Evolutionary conservation across 2,113 vertebrate species (phyloP), one percentile per base, ranked within the genome.

Genomic region (Ovibos moschatus): DNA sequence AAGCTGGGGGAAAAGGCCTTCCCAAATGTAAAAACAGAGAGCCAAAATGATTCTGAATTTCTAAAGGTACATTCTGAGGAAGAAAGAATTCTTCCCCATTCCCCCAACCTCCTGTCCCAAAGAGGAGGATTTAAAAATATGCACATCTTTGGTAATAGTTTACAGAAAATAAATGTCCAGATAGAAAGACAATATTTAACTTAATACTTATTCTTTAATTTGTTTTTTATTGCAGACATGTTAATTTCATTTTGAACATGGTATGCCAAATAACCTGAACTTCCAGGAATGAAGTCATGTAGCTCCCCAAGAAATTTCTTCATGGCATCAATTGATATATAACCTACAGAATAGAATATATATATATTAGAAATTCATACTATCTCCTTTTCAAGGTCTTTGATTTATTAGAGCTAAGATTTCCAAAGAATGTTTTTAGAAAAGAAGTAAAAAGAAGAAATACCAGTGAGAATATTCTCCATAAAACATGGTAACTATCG

Each of bases 231-330:
- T 1, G 97, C 21, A 0, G 96, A 91, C 21, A 98, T 85, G 36
- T 85, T 98, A 5, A 97, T 98, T 94, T 99, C 98, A 1, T 95
- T 94, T 93, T 98, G 98, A 95, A 99, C 79, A 95, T 98, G 99
- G 67, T 99, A 99, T 0, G 7, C 99, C 0, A 88, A 5, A 7
- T 99, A 99, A 82, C 98, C 98, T 0, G 97, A 98, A 30, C 97
- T 98, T 92, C 99, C 99, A 0, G 99, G 99, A 85, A 90, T 98
- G 82, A 99, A 99, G 89, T 99, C 99, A 0, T 78, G 94, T 55
- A 99, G 96, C 78, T 99, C 99, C 21, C 98, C 99, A 0, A 83
- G 27, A 0, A 98, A 99, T 96, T 99, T 99, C 97, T 98, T 98
- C 98, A 99, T 98, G 95, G 98, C 51, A 4, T 94, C 97, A 96